Conservation (phyloP, 2,797 vertebrate genomes). For the Toxotes lorentzi region DNA sequence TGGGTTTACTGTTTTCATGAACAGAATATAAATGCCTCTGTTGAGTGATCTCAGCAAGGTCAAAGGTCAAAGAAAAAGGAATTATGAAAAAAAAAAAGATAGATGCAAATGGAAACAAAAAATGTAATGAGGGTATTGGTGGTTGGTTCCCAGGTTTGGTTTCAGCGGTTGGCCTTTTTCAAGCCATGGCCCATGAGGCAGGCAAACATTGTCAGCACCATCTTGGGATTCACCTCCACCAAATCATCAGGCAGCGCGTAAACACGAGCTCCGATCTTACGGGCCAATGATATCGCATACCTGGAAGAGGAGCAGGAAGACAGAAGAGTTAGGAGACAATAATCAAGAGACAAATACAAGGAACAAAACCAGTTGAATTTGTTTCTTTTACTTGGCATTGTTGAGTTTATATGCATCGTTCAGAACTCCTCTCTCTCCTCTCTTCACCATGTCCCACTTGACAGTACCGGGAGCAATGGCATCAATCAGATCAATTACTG, state of each 20-base stretch:
- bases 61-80: slow-evolving; percentile 30
- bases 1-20: neutral
- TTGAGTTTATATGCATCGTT: slow-evolving; percentile 91
- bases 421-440: slow-evolving; percentile 81
- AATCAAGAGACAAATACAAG: neutral
- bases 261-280: slow-evolving; percentile 96
- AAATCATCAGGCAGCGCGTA: slow-evolving; percentile 96
- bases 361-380: neutral
- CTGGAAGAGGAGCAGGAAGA: slow-evolving; percentile 75
- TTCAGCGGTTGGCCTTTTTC: slow-evolving; percentile 86
- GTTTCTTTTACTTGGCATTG: slow-evolving; percentile 75
- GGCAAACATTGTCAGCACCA: slow-evolving; percentile 98
- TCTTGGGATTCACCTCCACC: slow-evolving; percentile 97
- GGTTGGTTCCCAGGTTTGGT: slow-evolving; percentile 11
- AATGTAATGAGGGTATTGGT: neutral
- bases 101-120: neutral
- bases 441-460: slow-evolving; percentile 92
- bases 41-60: neutral
- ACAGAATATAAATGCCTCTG: neutral
- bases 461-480: slow-evolving; percentile 91
- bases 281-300: slow-evolving; percentile 96
- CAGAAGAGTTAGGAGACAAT: neutral
- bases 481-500: slow-evolving; percentile 96
- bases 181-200: slow-evolving; percentile 94
- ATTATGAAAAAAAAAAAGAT: slow-evolving; percentile 11